These are phyloP conservation scores for Armadillidium nasatum DNA, from an alignment of 1,140 invertebrate genomes.

Conservation along the genomic window DNA sequence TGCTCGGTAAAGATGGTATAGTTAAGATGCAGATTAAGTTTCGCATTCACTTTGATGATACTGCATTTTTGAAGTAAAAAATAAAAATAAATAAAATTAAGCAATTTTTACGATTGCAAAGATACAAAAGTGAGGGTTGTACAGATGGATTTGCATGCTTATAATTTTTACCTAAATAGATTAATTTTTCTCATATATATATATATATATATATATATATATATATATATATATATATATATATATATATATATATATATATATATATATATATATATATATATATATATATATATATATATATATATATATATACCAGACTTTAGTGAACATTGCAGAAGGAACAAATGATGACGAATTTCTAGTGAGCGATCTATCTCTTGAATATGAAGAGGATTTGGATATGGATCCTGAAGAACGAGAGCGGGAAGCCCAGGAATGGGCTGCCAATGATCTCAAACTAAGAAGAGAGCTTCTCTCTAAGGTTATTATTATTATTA, in stretches of 20 bases:
- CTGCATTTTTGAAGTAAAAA: too few relatives aligned
- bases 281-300: constrained; percentile 17
- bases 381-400: constrained; percentile 38
- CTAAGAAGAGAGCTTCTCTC: constrained; percentile 25
- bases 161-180: too few relatives aligned
- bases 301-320: constrained; percentile 41
- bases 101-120: too few relatives aligned
- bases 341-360: constrained; percentile 49
- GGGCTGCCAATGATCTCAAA: constrained; percentile 30
- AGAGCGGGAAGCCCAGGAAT: constrained; percentile 29
- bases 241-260: constrained; percentile 3
- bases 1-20: too few relatives aligned
- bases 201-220: too few relatives aligned
- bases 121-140: too few relatives aligned
- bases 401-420: constrained; percentile 27
- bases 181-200: too few relatives aligned
- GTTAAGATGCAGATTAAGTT: too few relatives aligned
- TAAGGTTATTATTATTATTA: constrained; percentile 14
- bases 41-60: too few relatives aligned
- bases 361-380: constrained; percentile 43
- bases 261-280: constrained; percentile 6
- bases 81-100: too few relatives aligned
- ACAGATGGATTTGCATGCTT: too few relatives aligned
- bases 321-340: constrained; percentile 54
- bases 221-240: background rate